These are phyloP conservation scores for Apodemia duryi DNA, from an alignment of 2,888 invertebrate genomes.

Conservation along the genomic window DNA sequence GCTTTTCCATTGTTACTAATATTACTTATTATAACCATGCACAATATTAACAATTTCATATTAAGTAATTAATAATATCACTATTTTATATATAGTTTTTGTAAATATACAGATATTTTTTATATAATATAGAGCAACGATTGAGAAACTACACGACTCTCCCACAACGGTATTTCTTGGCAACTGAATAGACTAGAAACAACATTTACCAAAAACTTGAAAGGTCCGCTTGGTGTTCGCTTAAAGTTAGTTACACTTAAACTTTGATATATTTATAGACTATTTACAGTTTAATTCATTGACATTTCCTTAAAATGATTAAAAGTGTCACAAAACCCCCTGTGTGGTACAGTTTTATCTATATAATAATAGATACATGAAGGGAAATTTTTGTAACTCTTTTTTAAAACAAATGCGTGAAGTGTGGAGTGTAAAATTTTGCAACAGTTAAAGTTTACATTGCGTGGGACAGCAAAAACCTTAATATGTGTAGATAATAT, in stretches of 20 bases:
- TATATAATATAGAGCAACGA: not conserved
- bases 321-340: no score
- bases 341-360: no score
- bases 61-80: constrained; percentile 9
- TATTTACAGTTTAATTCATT: no score
- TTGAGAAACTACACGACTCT: not conserved
- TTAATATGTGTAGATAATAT: no score
- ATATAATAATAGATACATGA: no score
- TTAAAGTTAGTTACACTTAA: not conserved
- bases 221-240: not conserved
- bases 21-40: constrained; percentile 56
- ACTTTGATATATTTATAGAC: no score
- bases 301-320: no score
- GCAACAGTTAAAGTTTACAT: no score
- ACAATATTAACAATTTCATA: constrained; percentile 61
- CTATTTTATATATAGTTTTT: not conserved
- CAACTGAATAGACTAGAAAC: not conserved
- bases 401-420: no score
- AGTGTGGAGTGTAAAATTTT: no score
- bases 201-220: not conserved
- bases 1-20: constrained; percentile 65
- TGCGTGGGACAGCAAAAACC: no score
- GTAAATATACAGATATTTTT: not conserved
- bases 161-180: not conserved
- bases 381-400: no score